Evolutionary conservation across 2,797 vertebrate genomes (phyloP), one percentile per base, ranked within the genome.

Genomic region (Phyllotis vaccarum): DNA sequence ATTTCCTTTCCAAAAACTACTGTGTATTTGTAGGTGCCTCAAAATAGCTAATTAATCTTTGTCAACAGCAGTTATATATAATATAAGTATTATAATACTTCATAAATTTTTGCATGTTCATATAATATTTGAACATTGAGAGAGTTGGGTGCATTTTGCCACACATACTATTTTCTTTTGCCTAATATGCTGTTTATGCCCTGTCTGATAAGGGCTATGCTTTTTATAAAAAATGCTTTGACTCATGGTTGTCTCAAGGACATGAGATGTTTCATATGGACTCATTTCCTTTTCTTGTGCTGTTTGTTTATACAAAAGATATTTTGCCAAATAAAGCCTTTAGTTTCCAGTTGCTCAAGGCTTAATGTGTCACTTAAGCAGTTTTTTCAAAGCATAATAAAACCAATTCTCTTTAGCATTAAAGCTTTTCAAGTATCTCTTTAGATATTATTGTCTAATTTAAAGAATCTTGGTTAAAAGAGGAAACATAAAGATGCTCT

Each of bases 261-360:
- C 29, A 81, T 93, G 81, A 90, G 40, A 70, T 82, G 49, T 58
- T 97, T 49, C 60, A 60, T 60, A 86, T 95, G 60, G 85, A 54
- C 93, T 96, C 88, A 37, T 82, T 80, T 81, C 54, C 75, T 49
- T 96, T 94, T 75, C 37, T 90, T 91, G 27, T 58, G 5, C 93
- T 64, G 62, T 31, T 13, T 64, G 86, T 97, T 98, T 96, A 92
- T 80, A 29, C n/a, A 78, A 92, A 95, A 94, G 66, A 88, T 68
- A 14, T 10, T 3, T 75, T 94, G 89, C 93, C 87, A 94, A 95
- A 54, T 62, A 60, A 92, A 92, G 82, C 78, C 88, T 86, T 98
- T 98, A 49, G 98, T 95, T 95, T 98, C 95, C 90, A 86, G 95
- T 98, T 96, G 92, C 87, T 17, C 34, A 93, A 92, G 64, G 95